Percentiles rank a stretch among this genome's conserved stretches.
Evolutionary conservation across 2,113 vertebrate genomes (phyloP).

Genomic region (Brienomyrus brachyistius): DNA sequence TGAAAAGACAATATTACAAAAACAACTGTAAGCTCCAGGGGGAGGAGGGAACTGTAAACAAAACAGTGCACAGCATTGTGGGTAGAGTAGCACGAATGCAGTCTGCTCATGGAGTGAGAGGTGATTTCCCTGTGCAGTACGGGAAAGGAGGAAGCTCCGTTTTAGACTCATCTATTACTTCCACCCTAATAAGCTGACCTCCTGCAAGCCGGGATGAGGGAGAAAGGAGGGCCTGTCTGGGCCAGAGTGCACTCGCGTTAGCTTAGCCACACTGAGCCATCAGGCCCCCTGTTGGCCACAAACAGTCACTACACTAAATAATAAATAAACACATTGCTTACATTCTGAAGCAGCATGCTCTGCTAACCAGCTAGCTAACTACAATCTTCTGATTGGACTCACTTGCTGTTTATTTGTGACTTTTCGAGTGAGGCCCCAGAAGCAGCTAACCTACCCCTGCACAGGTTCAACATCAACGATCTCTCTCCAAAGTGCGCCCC

Average conservation of each 20-base stretch:
- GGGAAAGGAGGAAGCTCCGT: slow-evolving; percentile 17
- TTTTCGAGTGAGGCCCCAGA: neutral
- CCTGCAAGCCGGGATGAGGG: slow-evolving; percentile 25
- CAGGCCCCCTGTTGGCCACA: neutral
- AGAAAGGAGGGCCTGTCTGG: slow-evolving; percentile 28
- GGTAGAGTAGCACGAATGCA: neutral
- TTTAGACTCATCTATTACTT: slow-evolving; percentile 53
- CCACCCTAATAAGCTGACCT: slow-evolving; percentile 58
- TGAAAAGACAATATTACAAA: neutral
- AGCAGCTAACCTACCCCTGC: neutral
- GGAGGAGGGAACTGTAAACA: neutral
- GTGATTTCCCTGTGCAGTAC: slow-evolving; percentile 20
- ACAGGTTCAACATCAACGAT: neutral
- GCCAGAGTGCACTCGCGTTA: neutral
- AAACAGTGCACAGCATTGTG: neutral
- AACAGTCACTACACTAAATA: neutral
- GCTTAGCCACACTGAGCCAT: neutral
- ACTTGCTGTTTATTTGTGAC: neutral
- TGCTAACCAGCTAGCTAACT: neutral
- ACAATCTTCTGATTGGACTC: neutral
- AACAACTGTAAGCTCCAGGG: neutral
- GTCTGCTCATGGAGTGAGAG: neutral
- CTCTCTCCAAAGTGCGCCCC: neutral
- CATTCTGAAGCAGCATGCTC: neutral
- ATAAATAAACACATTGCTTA: neutral